Percentiles rank a stretch among this genome's conserved stretches.
Conservation (phyloP, 2,888 invertebrate species). For the Drosophila differens region DNA sequence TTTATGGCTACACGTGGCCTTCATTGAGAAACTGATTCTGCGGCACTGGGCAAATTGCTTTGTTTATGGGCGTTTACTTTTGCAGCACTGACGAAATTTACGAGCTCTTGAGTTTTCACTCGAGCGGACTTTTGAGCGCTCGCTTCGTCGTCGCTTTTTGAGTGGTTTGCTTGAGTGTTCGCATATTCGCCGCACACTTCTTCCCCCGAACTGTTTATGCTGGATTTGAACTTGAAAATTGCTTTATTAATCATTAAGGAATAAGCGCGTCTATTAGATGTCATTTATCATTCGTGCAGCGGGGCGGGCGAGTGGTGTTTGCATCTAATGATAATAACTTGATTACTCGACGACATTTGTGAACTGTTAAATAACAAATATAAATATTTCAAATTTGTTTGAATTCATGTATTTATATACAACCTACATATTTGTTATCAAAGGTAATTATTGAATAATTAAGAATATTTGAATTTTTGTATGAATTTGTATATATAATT, state of each 20-base stretch:
- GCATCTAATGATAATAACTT: slow-evolving; percentile 16
- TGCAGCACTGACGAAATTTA: slow-evolving; percentile 66
- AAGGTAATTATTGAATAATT: not conserved
- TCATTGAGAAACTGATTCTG: slow-evolving; percentile 75
- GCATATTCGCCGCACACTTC: slow-evolving; percentile 6
- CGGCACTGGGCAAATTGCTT: slow-evolving; percentile 70
- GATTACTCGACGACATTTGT: slow-evolving; percentile 5
- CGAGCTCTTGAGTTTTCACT: slow-evolving; percentile 64
- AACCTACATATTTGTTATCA: not conserved
- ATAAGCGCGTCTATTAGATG: slow-evolving; percentile 69
- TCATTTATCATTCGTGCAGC: slow-evolving; percentile 57
- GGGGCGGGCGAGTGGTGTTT: slow-evolving; percentile 6
- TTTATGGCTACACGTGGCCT: slow-evolving; percentile 79
- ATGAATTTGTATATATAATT: not conserved
- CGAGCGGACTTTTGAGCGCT: slow-evolving; percentile 43
- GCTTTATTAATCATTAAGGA: slow-evolving; percentile 78
- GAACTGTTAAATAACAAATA: not conserved
- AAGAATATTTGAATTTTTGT: not conserved
- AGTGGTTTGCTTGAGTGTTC: slow-evolving; percentile 23
- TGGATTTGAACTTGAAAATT: slow-evolving; percentile 78
- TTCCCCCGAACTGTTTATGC: slow-evolving; percentile 46
- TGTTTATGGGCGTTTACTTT: slow-evolving; percentile 85
- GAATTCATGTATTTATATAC: not conserved
- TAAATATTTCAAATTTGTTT: not conserved
- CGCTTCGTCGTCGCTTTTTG: slow-evolving; percentile 11